phyloP scores from a whole-genome alignment of 2,797 vertebrate genomes.

The Cottoperca gobio region DNA sequence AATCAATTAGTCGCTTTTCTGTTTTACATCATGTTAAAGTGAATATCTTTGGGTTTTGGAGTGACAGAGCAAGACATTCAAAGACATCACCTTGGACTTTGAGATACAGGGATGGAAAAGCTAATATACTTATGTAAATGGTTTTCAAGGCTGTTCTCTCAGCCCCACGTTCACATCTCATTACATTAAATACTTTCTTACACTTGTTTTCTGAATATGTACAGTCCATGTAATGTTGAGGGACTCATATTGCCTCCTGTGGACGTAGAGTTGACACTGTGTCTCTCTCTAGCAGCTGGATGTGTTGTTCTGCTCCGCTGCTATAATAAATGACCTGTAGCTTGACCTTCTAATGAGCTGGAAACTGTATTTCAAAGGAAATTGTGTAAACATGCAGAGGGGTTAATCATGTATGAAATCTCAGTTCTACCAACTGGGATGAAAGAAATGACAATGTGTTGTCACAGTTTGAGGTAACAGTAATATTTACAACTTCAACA shows the following conservation, averaged over 20 bases:
- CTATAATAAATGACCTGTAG: conserved; percentile 31
- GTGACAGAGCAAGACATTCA: no score
- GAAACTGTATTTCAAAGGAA: conserved; percentile 36
- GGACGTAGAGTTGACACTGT: not conserved
- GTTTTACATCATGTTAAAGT: no score
- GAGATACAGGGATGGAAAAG: no score
- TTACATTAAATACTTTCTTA: no score
- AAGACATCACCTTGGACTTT: no score
- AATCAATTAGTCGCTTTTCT: no score
- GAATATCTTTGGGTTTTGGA: no score
- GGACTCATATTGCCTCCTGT: not conserved
- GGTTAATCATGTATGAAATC: conserved; percentile 15
- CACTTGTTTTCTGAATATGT: no score
- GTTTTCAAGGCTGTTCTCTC: no score
- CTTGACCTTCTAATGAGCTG: conserved; percentile 18
- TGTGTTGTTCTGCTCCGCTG: conserved; percentile 25
- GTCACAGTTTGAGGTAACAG: conserved; percentile 19
- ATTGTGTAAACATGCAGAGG: conserved; percentile 12
- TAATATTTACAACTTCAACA: conserved; percentile 39
- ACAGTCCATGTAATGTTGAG: not conserved
- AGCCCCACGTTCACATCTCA: no score
- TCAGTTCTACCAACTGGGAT: conserved; percentile 14
- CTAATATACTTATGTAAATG: no score
- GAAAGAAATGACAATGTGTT: conserved; percentile 21
- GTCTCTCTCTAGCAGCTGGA: conserved; percentile 10